Evolutionary conservation across 2,113 vertebrate species (phyloP).

Genomic region (Barnardius zonarius): DNA sequence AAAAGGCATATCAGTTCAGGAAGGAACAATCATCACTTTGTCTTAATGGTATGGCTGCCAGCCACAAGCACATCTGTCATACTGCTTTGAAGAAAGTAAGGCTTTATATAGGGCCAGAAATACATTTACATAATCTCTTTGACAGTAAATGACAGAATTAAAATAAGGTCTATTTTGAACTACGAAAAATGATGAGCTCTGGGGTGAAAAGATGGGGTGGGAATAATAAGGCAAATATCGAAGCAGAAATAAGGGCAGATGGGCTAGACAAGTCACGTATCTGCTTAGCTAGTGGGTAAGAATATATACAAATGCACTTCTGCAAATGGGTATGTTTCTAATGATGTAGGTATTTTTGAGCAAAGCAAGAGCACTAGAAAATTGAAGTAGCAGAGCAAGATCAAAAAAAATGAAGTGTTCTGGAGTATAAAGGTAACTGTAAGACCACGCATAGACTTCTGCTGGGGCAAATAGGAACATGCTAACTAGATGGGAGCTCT

Average conservation of each 20-base stretch:
- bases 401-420: not conserved
- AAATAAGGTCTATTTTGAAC: not conserved
- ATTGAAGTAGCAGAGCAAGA: not conserved
- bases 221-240: not conserved
- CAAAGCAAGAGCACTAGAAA: not conserved
- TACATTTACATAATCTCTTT: slow-evolving; percentile 37
- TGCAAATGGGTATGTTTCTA: not conserved
- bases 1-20: slow-evolving; percentile 30
- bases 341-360: not conserved
- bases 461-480: not conserved
- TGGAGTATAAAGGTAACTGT: not conserved
- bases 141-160: slow-evolving; percentile 21
- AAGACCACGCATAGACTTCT: not conserved
- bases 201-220: not conserved
- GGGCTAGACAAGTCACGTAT: not conserved
- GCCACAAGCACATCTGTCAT: slow-evolving; percentile 28
- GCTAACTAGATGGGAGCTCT: not conserved
- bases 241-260: not conserved
- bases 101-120: slow-evolving; percentile 13
- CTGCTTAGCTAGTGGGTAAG: not conserved
- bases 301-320: not conserved
- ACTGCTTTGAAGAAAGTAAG: slow-evolving; percentile 27
- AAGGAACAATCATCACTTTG: not conserved
- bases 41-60: slow-evolving; percentile 10
- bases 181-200: not conserved